Evolutionary conservation across 2,113 vertebrate species (phyloP).

Genomic region (Sander lucioperca): DNA sequence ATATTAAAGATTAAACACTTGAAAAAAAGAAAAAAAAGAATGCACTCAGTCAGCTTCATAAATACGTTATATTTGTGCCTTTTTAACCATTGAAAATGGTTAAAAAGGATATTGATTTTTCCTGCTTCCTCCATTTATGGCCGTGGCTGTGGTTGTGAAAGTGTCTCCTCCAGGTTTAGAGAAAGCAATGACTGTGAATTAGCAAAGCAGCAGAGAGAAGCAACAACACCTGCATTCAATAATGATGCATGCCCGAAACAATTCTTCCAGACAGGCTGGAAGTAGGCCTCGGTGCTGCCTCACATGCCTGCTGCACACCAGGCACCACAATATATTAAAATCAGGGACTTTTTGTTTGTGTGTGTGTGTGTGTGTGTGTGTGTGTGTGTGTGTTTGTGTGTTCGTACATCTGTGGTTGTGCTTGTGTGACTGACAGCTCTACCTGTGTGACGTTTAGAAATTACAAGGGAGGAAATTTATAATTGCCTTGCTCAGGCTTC

Average conservation of each 20-base stretch:
- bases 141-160: not conserved
- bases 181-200: constrained; percentile 46
- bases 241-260: constrained; percentile 51
- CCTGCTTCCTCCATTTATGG: constrained; percentile 16
- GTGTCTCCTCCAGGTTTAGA: constrained; percentile 11
- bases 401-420: constrained; percentile 13
- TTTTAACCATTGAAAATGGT: constrained; percentile 36
- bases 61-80: constrained; percentile 44
- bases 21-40: constrained; percentile 24
- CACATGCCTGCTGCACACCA: constrained; percentile 23
- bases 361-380: constrained; percentile 10
- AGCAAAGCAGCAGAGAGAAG: constrained; percentile 46
- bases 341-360: not conserved
- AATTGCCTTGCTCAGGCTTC: constrained; percentile 38
- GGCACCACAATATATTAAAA: constrained; percentile 21
- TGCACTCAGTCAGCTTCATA: constrained; percentile 45
- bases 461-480: constrained; percentile 45
- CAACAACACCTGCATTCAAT: constrained; percentile 64
- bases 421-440: constrained; percentile 14
- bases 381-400: constrained; percentile 8
- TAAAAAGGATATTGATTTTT: constrained; percentile 5
- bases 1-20: constrained; percentile 60
- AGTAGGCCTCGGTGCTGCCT: constrained; percentile 31
- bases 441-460: constrained; percentile 33
- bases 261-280: constrained; percentile 42